Percentiles rank a stretch among this genome's conserved stretches.
Evolutionary conservation across 1,140 invertebrate species (phyloP).

Genomic region (Orchestia grillus): DNA sequence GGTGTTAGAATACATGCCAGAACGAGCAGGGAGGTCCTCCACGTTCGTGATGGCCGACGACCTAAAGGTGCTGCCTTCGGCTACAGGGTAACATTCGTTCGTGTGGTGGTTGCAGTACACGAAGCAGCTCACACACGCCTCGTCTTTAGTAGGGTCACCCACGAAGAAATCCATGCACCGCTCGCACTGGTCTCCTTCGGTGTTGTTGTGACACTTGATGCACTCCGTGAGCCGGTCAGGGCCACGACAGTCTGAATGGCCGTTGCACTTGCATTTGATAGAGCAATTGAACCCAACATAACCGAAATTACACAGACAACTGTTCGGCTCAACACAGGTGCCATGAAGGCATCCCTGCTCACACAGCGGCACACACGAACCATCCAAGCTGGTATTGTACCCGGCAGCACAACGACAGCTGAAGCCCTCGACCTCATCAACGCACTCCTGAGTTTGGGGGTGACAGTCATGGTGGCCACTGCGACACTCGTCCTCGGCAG

Average conservation of each 20-base stretch:
- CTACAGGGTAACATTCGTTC: constrained; percentile 76
- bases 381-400: constrained; percentile 74
- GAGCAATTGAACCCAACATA: constrained; percentile 95
- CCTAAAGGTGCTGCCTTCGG: background rate
- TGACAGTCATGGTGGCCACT: constrained; percentile 94
- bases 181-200: constrained; percentile 86
- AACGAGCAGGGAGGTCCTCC: constrained; percentile 67
- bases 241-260: constrained; percentile 91
- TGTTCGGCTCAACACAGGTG: constrained; percentile 85
- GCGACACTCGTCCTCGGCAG: constrained; percentile 92
- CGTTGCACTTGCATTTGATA: constrained; percentile 93
- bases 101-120: constrained; percentile 93
- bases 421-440: constrained; percentile 82
- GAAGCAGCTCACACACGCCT: constrained; percentile 87
- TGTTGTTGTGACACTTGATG: constrained; percentile 91
- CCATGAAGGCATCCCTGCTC: constrained; percentile 91
- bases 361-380: constrained; percentile 84
- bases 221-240: constrained; percentile 86
- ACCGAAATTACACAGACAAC: constrained; percentile 92
- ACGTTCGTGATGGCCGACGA: constrained; percentile 72
- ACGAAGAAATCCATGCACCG: constrained; percentile 91
- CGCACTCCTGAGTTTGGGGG: constrained; percentile 85
- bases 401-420: constrained; percentile 88
- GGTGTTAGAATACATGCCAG: constrained; percentile 74
- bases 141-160: constrained; percentile 88